A percentile compares a stretch with the other conserved stretches of the same genome.
Conservation (phyloP, 2,888 invertebrate species). For the Neoaliturus tenellus region DNA sequence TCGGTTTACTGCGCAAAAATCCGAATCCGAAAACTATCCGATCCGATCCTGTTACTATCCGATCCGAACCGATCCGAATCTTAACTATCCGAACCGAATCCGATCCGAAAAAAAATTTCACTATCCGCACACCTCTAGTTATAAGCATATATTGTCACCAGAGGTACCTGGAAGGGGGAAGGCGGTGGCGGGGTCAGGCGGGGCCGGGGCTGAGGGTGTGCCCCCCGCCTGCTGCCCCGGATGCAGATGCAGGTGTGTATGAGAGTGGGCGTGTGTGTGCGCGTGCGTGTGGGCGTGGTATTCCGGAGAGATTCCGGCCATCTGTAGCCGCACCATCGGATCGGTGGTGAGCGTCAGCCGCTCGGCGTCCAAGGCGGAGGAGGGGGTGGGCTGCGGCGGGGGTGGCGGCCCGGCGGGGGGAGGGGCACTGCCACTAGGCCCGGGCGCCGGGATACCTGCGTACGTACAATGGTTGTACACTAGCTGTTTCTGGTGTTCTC, state of each 20-base stretch:
- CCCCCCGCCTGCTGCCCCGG: constrained; percentile 83
- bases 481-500: constrained; percentile 2
- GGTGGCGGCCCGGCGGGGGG: constrained; percentile 60
- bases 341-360: constrained; percentile 90
- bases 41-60: too few relatives aligned
- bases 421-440: constrained; percentile 67
- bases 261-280: constrained; percentile 93
- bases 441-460: constrained; percentile 72
- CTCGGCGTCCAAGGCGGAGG: constrained; percentile 80
- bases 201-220: constrained; percentile 76
- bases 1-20: too few relatives aligned
- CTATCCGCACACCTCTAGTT: too few relatives aligned
- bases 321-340: constrained; percentile 94
- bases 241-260: constrained; percentile 88
- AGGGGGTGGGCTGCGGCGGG: constrained; percentile 71
- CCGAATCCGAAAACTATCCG: too few relatives aligned
- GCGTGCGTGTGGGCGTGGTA: constrained; percentile 96
- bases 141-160: too few relatives aligned
- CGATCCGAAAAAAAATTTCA: too few relatives aligned
- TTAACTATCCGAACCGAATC: too few relatives aligned
- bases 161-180: constrained; percentile 73
- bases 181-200: constrained; percentile 75
- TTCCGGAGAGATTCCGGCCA: constrained; percentile 93
- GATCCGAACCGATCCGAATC: too few relatives aligned
- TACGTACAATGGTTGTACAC: not conserved